Evolutionary conservation across 2,888 invertebrate genomes (phyloP).

Genomic region (Atethmia centrago): DNA sequence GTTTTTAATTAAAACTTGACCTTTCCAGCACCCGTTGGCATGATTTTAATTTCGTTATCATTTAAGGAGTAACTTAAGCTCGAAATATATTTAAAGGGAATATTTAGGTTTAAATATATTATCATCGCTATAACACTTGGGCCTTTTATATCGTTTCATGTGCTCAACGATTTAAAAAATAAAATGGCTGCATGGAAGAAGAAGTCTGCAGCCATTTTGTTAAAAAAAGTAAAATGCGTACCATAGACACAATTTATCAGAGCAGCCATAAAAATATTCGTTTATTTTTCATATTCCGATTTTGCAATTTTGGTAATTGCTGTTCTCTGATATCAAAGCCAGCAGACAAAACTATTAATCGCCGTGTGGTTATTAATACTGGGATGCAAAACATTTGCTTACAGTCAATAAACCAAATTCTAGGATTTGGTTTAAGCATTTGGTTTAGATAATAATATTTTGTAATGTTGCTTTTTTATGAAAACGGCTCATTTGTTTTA

Average conservation of each 20-base stretch:
- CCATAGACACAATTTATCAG: conserved; percentile 6
- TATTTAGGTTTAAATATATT: conserved; percentile 8
- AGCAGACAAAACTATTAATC: conserved; percentile 3
- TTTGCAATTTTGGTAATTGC: conserved; percentile 37
- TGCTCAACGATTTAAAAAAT: conserved; percentile 17
- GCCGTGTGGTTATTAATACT: not conserved
- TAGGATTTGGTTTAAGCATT: too few species aligned
- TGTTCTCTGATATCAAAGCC: conserved; percentile 39
- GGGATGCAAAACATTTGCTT: too few species aligned
- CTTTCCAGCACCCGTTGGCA: conserved; percentile 23
- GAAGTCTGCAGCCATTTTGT: conserved; percentile 10
- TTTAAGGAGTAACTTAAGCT: conserved; percentile 5
- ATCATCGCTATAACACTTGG: not conserved
- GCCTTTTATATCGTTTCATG: conserved; percentile 14
- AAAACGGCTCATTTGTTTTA: too few species aligned
- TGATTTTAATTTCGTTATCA: conserved; percentile 35
- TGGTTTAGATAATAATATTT: too few species aligned
- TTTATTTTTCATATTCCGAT: conserved; percentile 26
- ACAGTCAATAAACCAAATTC: too few species aligned
- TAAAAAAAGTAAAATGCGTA: conserved; percentile 11
- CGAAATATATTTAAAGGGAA: conserved; percentile 13
- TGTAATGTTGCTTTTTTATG: too few species aligned
- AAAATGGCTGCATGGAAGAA: not conserved
- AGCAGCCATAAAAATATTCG: conserved; percentile 1
- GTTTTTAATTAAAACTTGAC: conserved; percentile 45